Percentiles rank a stretch among this genome's conserved stretches.
Conservation (phyloP, 2,113 vertebrate species). For the Sorex araneus region DNA sequence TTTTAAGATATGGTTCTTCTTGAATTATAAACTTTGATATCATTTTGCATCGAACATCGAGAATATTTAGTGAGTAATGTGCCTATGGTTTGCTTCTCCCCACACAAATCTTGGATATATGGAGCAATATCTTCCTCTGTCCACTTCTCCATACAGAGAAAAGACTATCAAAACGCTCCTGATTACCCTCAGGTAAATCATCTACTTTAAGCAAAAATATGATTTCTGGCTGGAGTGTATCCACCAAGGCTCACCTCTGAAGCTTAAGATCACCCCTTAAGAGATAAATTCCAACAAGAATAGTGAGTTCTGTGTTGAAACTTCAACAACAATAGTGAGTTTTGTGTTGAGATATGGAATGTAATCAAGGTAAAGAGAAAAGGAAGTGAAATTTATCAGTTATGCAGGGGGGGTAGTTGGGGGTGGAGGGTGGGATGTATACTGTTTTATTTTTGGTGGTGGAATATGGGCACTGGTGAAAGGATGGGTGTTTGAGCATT, state of each 20-base stretch:
- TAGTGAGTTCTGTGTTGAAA: neutral
- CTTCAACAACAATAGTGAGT: no score
- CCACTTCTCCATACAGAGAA: constrained; percentile 96
- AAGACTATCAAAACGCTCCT: constrained; percentile 95
- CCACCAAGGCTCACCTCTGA: constrained; percentile 96
- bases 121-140: constrained; percentile 97
- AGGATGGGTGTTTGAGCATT: no score
- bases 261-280: no score
- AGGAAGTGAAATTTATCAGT: no score
- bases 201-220: constrained; percentile 94
- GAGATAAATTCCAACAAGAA: no score
- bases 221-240: constrained; percentile 94
- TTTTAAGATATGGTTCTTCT: constrained; percentile 91
- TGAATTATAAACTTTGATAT: constrained; percentile 96
- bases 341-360: no score
- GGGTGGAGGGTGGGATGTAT: no score
- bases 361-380: no score
- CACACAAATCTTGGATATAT: constrained; percentile 97
- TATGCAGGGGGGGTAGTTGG: no score
- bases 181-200: constrained; percentile 94
- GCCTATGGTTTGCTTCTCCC: constrained; percentile 96
- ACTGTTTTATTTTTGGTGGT: no score
- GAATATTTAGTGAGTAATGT: constrained; percentile 95
- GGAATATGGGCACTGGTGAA: no score
- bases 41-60: constrained; percentile 95